Evolutionary conservation across 2,113 vertebrate species (phyloP), one percentile per base, ranked within the genome.

Genomic region (Mus pahari): DNA sequence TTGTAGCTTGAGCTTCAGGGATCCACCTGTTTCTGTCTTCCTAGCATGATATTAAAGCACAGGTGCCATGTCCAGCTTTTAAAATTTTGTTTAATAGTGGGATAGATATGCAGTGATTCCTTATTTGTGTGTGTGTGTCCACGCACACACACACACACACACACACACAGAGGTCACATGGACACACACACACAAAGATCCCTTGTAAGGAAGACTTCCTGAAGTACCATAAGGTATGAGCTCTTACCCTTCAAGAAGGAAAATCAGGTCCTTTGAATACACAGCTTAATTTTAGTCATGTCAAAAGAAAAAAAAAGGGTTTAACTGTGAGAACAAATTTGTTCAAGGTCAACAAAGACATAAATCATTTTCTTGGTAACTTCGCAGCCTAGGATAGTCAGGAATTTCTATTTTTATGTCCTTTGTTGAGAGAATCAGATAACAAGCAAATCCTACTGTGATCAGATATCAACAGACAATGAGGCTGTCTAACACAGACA

Each of bases 371-470:
- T 68, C 81, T 42, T 92, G 70, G 55, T 82, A 24, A 77, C 50
- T 87, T 81, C 55, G 22, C 92, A 96, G 75, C 53, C 60, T 0
- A 1, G 68, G 24, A 26, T 86, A 60, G 66, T 93, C 70, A 94
- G 75, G 89, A 84, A 96, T 39, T 16, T 77, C 74, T 96, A 5
- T 95, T 98, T 98, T 97, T 16, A 1, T 62, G 66, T 75, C 97
- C 68, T 94, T 98, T 98, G 94, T 97, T 97, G 94, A 90, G 68
- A 94, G 92, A 73, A 26, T 88, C 86, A 94, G 93, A 73, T 86
- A 83, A 96, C 83, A 89, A 96, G 94, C 94, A 75, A 68, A 93
- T 86, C 24, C 58, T 70, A 50, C 48, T n/a, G 89, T 74, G 26
- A 66, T 95, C 84, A 89, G 75, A 89, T 70, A 64, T 50, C 20